Base-by-base conservation (phyloP, 2,797 vertebrate genomes). In the Glyptemys insculpta region DNA sequence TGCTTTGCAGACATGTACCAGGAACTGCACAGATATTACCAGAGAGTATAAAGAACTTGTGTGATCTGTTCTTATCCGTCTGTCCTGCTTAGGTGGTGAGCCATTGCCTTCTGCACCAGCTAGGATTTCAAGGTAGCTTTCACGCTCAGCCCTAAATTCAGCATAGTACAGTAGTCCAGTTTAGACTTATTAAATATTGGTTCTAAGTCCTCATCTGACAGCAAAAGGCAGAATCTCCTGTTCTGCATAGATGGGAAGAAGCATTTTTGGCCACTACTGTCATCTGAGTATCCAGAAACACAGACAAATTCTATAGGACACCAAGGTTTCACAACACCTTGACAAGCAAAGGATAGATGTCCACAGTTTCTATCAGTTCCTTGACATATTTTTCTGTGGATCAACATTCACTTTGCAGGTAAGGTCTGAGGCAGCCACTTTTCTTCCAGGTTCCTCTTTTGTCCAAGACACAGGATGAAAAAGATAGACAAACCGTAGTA, bases 1-100 rank as follows among this genome's bases (percentile, higher is more conserved):
- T 23, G 19, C 19, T 29, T 92, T 83, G 81, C 31, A 86, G n/a
- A 92, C 27, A 79, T 85, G 86, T 90, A 94, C 89, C 54, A 86
- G 87, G 79, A 93, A 85, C 31, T 87, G 62, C 31, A 56, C 27
- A 37, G 16, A 62, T 84, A 14, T 27, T 27, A 78, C 12, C 44
- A 78, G 14, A 37, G 34, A 76, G 23, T 68, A 62, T 34, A 87
- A 92, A 29, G 29, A 50, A 29, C 37, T 84, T 84, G 11, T 80
- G 47, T 88, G 18, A 87, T 79, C 4, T 87, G 57, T 85, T 90
- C 85, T 68, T 37, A 37, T 21, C 12, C 91, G 5, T 41, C 27
- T 89, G 0, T 50, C 49, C 83, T 12, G 89, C 16, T 88, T 47
- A 86, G 44, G 44, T 52, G 2, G 29, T 14, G 80, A 94, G 41